A percentile compares a stretch with the other conserved stretches of the same genome.
phyloP scores from a whole-genome alignment of 2,888 invertebrate genomes.

The Lycophotia porphyrea region DNA sequence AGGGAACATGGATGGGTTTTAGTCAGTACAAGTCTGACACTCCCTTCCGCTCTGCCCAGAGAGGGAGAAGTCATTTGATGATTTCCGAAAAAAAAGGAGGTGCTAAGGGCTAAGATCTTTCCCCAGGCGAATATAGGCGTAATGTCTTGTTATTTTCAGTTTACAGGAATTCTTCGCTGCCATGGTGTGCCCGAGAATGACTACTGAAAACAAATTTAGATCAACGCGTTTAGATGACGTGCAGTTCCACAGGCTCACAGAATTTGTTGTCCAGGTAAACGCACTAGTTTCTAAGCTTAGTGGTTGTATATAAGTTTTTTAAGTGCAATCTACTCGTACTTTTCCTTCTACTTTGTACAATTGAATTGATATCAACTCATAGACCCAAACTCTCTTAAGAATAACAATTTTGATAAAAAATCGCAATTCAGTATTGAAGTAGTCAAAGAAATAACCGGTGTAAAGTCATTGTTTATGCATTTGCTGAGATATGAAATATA shows the following conservation, averaged over 20 bases:
- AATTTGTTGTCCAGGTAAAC: slow-evolving; percentile 82
- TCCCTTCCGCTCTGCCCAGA: no score
- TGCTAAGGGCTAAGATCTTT: no score
- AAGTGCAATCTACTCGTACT: background rate
- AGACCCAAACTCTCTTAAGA: background rate
- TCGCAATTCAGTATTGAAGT: background rate
- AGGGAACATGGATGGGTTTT: no score
- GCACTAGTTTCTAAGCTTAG: background rate
- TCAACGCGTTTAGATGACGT: slow-evolving; percentile 69
- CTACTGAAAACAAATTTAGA: slow-evolving; percentile 69
- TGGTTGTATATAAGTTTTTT: background rate
- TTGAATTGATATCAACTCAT: background rate
- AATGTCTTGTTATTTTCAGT: slow-evolving; percentile 67
- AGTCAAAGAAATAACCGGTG: background rate
- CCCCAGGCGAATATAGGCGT: background rate
- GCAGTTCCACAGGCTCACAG: slow-evolving; percentile 75
- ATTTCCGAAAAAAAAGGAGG: no score
- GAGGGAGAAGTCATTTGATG: no score
- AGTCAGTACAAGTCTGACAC: no score
- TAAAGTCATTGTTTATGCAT: no score
- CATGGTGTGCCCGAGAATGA: slow-evolving; percentile 83
- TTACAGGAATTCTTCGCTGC: slow-evolving; percentile 83
- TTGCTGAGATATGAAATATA: no score
- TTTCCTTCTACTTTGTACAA: background rate
- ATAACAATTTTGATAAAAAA: background rate